These are phyloP conservation scores for Neogale vison DNA, from an alignment of 2,113 vertebrate genomes.

Conservation along the genomic window DNA sequence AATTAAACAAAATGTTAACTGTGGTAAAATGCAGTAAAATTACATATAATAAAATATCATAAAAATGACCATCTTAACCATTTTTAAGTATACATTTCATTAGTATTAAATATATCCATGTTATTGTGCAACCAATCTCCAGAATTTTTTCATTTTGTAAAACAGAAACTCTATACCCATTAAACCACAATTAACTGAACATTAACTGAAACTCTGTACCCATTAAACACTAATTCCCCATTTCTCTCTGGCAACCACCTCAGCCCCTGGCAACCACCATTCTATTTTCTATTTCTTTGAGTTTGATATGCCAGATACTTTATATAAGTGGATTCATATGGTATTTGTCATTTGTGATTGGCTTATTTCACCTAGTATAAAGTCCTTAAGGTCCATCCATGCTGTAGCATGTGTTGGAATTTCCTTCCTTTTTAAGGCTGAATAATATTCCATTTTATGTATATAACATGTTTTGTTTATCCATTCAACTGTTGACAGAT, in stretches of 20 bases:
- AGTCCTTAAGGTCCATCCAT: not conserved
- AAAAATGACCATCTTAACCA: not conserved
- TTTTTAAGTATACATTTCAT: not conserved
- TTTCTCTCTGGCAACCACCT: not conserved
- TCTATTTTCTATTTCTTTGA: not conserved
- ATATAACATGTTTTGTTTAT: not conserved
- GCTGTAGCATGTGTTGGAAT: not conserved
- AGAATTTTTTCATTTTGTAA: constrained; percentile 26
- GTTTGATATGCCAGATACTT: not conserved
- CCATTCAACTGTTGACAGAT: not conserved
- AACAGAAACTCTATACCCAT: not conserved
- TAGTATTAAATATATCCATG: not conserved
- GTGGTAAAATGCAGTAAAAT: not conserved
- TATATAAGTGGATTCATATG: not conserved
- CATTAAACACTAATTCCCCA: not conserved
- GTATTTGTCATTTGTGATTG: not conserved
- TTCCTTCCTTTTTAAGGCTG: not conserved
- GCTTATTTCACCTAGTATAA: not conserved
- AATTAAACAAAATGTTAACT: not conserved
- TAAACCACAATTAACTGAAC: not conserved
- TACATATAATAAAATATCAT: not conserved
- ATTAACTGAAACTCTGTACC: not conserved
- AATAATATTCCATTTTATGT: not conserved
- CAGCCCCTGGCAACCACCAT: not conserved
- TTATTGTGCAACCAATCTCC: not conserved